A percentile compares a stretch with the other conserved stretches of the same genome.
Conservation (phyloP, 2,113 vertebrate species). For the Tapirus terrestris region DNA sequence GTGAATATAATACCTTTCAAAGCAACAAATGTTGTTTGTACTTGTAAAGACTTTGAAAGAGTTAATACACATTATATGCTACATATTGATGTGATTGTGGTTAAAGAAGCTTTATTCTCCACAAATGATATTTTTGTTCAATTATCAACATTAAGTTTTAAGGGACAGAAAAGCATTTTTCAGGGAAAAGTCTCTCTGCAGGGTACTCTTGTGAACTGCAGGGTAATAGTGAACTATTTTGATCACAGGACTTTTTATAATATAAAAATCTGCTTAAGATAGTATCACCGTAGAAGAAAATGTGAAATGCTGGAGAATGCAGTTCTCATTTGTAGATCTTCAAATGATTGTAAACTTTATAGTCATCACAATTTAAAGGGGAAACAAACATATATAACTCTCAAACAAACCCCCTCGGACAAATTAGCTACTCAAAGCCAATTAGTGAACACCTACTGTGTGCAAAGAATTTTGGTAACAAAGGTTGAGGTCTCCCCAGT, state of each 20-base stretch:
- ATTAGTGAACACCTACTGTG: not conserved
- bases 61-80: not conserved
- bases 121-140: not conserved
- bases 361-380: not conserved
- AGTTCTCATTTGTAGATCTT: not conserved
- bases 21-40: not conserved
- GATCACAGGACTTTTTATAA: not conserved
- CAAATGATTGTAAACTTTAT: not conserved
- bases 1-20: not conserved
- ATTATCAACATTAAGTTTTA: not conserved
- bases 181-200: not conserved
- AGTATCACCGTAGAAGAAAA: not conserved
- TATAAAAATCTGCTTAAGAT: not conserved
- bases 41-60: not conserved
- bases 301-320: not conserved
- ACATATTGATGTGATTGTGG: not conserved
- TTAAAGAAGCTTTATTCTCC: not conserved
- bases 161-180: not conserved
- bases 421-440: not conserved
- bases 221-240: not conserved
- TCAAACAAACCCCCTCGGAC: not conserved
- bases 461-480: not conserved
- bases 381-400: not conserved
- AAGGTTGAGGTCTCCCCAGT: not conserved
- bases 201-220: not conserved